Evolutionary conservation across 2,797 vertebrate species (phyloP), one percentile per base, ranked within the genome.

Genomic region (Typhlichthys subterraneus): DNA sequence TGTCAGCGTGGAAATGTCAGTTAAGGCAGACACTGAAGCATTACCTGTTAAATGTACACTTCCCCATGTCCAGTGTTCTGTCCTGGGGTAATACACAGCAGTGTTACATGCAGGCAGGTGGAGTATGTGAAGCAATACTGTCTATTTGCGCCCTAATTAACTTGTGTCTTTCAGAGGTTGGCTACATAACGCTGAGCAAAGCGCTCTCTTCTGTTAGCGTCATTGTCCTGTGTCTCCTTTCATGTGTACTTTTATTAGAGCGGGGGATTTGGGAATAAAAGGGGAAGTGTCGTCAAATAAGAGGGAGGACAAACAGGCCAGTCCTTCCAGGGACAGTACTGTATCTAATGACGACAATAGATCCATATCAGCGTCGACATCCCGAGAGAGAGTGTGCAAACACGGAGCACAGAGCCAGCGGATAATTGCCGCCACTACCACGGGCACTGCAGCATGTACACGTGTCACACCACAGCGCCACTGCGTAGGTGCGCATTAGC

Each of bases 271-370:
- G 77, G 72, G 81, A 82, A 80, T 84, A 79, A 82, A 74, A 63
- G 61, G 73, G 70, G 86, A 84, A 90, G 80, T 85, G 88, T 85
- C 77, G 72, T 91, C 78, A 82, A 87, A 91, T 87, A 85, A 76
- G 78, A 73, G 59, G 79, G 81, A 83, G 80, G 73, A 80, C 78
- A 85, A 83, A 77, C 85, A 84, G 80, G 84, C 53, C 67, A 78
- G 72, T 80, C 82, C 88, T 85, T 83, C 63, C 79, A 75, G 86
- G 76, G 33, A 84, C 70, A 75, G 77, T 31, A 83, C 82, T 89
- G 86, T 85, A 93, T 75, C 80, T 77, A 68, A 79, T 88, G 76
- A 85, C 89, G 88, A 82, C 75, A 91, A 85, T 83, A 92, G 89
- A 91, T 89, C 79, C 69, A 88, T 87, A 91, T 79, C 79, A 67